Percentiles rank a stretch among this genome's conserved stretches.
phyloP scores from a whole-genome alignment of 1,140 invertebrate species.

The Cydia amplana region DNA sequence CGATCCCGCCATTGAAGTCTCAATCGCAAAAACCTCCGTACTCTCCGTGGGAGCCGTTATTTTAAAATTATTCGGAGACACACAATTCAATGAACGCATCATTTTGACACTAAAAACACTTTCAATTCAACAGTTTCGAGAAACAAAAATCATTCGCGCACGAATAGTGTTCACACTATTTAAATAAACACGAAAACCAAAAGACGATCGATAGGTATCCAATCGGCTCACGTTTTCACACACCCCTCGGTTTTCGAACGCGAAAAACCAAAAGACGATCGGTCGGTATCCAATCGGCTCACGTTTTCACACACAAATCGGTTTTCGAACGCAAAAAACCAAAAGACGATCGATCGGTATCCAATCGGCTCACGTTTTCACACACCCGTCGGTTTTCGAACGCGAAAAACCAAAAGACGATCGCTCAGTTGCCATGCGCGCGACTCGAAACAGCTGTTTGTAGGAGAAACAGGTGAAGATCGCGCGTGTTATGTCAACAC shows the following conservation, averaged over 20 bases:
- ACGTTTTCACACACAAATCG: not conserved
- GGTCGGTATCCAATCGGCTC: not conserved
- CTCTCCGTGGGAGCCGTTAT: slow-evolving; percentile 54
- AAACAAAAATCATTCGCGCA: not conserved
- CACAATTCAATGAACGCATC: slow-evolving; percentile 68
- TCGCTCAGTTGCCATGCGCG: not conserved
- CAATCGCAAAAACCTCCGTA: slow-evolving; percentile 64
- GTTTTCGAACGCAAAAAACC: not conserved
- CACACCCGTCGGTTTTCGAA: not conserved
- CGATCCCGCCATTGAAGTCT: slow-evolving; percentile 53
- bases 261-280: too few species aligned
- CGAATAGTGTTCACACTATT: not conserved
- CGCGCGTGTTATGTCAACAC: slow-evolving; percentile 14
- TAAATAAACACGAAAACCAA: not conserved
- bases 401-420: not conserved
- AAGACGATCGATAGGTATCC: not conserved
- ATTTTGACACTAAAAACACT: slow-evolving; percentile 19
- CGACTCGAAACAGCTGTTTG: slow-evolving; percentile 11
- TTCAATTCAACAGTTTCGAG: not conserved
- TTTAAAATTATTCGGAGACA: slow-evolving; percentile 42
- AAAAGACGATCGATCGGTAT: not conserved
- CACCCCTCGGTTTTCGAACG: not conserved
- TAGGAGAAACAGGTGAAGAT: not conserved
- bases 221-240: not conserved
- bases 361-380: not conserved